Evolutionary conservation across 2,113 vertebrate genomes (phyloP), one percentile per base, ranked within the genome.

Genomic region (Cryptomyrus ogoouensis): DNA sequence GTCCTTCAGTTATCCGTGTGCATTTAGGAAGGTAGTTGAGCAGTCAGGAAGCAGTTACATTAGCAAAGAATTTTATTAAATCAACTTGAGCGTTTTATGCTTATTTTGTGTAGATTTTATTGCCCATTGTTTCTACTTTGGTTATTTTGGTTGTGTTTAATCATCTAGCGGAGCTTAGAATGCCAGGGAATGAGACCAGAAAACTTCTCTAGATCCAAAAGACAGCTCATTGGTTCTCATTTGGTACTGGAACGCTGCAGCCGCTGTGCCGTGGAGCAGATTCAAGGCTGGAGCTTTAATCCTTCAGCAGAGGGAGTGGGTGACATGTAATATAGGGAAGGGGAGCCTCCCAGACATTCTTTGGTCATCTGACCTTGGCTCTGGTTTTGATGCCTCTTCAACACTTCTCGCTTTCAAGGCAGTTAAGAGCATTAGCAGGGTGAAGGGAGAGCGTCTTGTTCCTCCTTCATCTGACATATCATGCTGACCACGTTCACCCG

Each of bases 311-410:
- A 53, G 74, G 74, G 58, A 3, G 15, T 52, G 27, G 19, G 27
- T n/a, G 74, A 44, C 35, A 24, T 39, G n/a, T 12, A 9, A 35
- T n/a, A 46, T 19, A 17, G 46, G 88, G 24, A 50, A n/a, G 66
- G n/a, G 47, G 88, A 5, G 84, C n/a, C 49, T 86, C 27, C 19
- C 47, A 49, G n/a, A 50, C 44, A 77, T 46, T 49, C 56, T 50
- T 52, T 58, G 92, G 90, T 90, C 91, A 89, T 84, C 91, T 87
- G 92, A 83, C 90, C 92, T 92, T 90, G 92, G 89, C 90, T 90
- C 94, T 89, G 70, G 89, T 91, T 92, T 88, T 84, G 77, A 42
- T 47, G 88, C 56, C 91, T 91, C 53, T 77, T 90, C 83, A 66
- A 19, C 56, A 90, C 42, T 49, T 90, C 15, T 52, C 92, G 62